phyloP scores from a whole-genome alignment of 2,797 vertebrate genomes.

The Muscicapa striata region DNA sequence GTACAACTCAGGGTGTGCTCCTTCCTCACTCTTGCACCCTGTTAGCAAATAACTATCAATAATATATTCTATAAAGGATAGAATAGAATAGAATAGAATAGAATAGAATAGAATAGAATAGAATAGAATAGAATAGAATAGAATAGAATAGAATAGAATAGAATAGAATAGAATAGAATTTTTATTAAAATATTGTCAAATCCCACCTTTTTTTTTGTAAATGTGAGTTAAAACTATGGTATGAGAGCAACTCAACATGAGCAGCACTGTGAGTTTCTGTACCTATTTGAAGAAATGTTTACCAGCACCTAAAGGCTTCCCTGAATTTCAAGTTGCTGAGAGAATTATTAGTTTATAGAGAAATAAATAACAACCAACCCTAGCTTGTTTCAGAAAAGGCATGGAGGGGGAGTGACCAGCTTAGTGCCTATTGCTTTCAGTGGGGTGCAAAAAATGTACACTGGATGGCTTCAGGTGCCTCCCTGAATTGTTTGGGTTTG shows the following conservation, averaged over 20 bases:
- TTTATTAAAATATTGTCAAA: neutral
- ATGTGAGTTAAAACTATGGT: neutral
- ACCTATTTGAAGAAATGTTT: neutral
- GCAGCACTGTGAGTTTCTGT: neutral
- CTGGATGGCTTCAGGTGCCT: neutral
- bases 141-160: too few relatives aligned
- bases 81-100: accelerated
- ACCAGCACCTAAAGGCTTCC: neutral
- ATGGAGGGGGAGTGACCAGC: neutral
- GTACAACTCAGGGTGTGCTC: neutral
- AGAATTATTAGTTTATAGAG: neutral
- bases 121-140: accelerated
- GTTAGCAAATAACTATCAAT: neutral
- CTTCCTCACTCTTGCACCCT: neutral
- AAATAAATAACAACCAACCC: neutral
- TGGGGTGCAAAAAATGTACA: neutral
- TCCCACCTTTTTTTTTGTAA: neutral
- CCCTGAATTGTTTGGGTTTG: neutral
- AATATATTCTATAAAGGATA: neutral
- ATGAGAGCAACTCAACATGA: neutral
- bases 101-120: accelerated
- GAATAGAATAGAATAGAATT: neutral
- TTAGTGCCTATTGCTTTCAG: neutral
- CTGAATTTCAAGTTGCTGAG: neutral
- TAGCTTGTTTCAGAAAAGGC: neutral